Conservation (phyloP, 1,140 invertebrate species). For the Steinernema feltiae region DNA sequence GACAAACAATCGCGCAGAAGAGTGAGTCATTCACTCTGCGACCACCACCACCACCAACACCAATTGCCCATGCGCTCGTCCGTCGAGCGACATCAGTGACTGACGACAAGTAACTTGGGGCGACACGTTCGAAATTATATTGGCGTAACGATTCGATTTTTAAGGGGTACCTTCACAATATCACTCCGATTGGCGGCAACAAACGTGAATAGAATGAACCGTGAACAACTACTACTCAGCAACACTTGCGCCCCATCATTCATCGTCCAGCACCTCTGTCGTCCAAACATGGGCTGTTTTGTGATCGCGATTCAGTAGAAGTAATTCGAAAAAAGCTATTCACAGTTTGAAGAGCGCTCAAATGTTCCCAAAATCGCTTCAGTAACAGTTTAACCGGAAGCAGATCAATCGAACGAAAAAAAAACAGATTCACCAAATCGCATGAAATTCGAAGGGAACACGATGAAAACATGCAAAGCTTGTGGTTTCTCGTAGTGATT, state of each 20-base stretch:
- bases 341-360: background rate
- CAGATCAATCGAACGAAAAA: too few relatives aligned
- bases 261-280: background rate
- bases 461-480: background rate
- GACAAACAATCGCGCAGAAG: conserved; percentile 11
- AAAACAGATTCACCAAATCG: background rate
- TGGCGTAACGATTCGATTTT: background rate
- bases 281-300: background rate
- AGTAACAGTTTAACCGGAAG: too few relatives aligned
- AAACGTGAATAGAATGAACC: background rate
- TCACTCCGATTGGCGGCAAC: background rate
- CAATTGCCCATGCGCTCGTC: conserved; percentile 8
- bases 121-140: conserved; percentile 11
- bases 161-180: background rate
- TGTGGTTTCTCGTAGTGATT: background rate
- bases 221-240: background rate
- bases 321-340: background rate
- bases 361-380: too few relatives aligned
- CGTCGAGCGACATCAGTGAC: background rate
- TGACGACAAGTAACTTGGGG: conserved; percentile 8
- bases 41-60: background rate
- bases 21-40: background rate
- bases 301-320: background rate
- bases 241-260: background rate
- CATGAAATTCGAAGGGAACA: background rate